phyloP scores from a whole-genome alignment of 2,113 vertebrate genomes.

The Eleginops maclovinus region DNA sequence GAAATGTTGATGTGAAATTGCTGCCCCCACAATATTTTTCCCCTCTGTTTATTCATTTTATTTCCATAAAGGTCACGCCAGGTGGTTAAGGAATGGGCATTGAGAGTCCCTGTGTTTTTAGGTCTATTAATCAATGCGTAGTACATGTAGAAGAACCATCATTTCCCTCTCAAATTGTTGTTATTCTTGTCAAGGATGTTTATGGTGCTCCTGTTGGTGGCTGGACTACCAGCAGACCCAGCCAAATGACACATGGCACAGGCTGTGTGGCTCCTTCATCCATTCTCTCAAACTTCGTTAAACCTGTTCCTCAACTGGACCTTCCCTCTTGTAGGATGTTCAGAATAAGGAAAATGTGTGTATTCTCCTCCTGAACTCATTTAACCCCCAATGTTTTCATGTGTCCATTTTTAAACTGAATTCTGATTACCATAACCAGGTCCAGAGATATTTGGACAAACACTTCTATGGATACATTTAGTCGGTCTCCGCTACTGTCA shows the following conservation, averaged over 20 bases:
- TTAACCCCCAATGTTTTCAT: background rate
- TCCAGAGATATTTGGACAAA: background rate
- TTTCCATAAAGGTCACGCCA: conserved; percentile 17
- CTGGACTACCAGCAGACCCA: conserved; percentile 14
- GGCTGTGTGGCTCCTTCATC: conserved; percentile 23
- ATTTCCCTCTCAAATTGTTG: conserved; percentile 48
- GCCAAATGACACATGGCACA: conserved; percentile 69
- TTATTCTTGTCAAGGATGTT: conserved; percentile 64
- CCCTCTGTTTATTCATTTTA: conserved; percentile 55
- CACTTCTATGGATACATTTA: background rate
- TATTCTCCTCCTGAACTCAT: background rate
- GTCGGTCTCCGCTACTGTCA: background rate
- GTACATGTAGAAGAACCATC: conserved; percentile 14
- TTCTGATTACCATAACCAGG: background rate
- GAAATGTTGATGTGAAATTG: conserved; percentile 27
- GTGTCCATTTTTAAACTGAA: background rate
- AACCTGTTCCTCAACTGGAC: conserved; percentile 6
- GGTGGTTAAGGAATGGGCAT: conserved; percentile 7
- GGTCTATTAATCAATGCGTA: background rate
- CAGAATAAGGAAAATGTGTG: background rate
- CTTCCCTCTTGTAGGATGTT: conserved; percentile 8
- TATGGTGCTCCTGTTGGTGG: conserved; percentile 48
- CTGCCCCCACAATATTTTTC: conserved; percentile 36
- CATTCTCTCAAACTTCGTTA: conserved; percentile 22
- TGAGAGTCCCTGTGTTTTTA: conserved; percentile 18